Percentiles rank a stretch among this genome's conserved stretches.
Conservation (phyloP, 2,113 vertebrate genomes). For the Crotalus helleri region DNA sequence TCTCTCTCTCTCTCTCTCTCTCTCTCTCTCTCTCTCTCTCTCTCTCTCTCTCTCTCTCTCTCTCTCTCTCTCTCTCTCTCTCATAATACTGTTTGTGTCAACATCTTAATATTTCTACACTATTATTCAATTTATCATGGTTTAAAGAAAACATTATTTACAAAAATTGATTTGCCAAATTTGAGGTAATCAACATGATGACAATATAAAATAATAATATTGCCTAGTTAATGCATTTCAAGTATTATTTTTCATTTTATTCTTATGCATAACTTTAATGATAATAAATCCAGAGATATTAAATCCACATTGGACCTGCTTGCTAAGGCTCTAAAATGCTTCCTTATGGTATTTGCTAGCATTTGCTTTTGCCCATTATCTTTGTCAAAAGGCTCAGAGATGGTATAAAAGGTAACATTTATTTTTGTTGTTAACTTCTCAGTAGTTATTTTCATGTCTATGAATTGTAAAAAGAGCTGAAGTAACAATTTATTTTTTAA, state of each 20-base stretch:
- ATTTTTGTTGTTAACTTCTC: background rate
- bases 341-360: conserved; percentile 11
- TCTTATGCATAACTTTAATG: background rate
- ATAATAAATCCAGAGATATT: background rate
- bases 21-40: background rate
- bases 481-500: background rate
- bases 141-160: background rate
- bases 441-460: conserved; percentile 9
- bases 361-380: background rate
- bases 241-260: background rate
- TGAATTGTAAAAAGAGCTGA: background rate
- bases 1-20: background rate
- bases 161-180: background rate
- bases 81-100: background rate
- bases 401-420: background rate
- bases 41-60: background rate
- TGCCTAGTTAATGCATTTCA: background rate
- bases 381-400: background rate
- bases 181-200: background rate
- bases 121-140: background rate
- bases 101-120: background rate
- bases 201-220: background rate
- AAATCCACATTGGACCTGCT: background rate
- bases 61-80: background rate
- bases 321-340: background rate